Evolutionary conservation across 2,113 vertebrate species (phyloP).

Genomic region (Bungarus multicinctus): DNA sequence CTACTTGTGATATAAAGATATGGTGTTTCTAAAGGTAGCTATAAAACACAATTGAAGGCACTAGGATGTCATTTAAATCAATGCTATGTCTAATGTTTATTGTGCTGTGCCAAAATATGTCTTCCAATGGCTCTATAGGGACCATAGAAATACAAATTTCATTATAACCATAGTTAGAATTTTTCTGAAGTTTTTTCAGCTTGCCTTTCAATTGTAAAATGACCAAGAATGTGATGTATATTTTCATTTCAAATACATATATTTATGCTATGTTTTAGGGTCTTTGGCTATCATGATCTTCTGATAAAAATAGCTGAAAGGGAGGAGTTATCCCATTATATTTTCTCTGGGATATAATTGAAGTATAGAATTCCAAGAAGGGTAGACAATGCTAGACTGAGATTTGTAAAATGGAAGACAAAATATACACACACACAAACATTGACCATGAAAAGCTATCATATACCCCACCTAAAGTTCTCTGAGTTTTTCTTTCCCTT

Average conservation of each 20-base stretch:
- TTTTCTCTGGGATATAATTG: neutral
- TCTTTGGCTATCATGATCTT: neutral
- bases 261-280: neutral
- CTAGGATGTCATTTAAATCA: neutral
- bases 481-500: neutral
- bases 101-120: neutral
- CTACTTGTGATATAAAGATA: neutral
- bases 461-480: neutral
- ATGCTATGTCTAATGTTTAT: neutral
- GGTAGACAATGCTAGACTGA: neutral
- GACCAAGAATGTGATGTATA: neutral
- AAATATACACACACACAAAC: neutral
- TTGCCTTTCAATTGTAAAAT: neutral
- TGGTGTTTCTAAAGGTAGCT: neutral
- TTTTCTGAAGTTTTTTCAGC: neutral
- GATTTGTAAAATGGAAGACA: neutral
- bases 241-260: neutral
- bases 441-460: neutral
- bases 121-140: neutral
- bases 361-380: neutral
- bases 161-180: neutral
- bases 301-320: neutral
- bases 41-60: neutral
- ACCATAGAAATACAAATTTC: neutral
- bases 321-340: neutral